These are phyloP conservation scores for Ceratina calcarata DNA, from an alignment of 1,140 invertebrate species.

Conservation along the genomic window DNA sequence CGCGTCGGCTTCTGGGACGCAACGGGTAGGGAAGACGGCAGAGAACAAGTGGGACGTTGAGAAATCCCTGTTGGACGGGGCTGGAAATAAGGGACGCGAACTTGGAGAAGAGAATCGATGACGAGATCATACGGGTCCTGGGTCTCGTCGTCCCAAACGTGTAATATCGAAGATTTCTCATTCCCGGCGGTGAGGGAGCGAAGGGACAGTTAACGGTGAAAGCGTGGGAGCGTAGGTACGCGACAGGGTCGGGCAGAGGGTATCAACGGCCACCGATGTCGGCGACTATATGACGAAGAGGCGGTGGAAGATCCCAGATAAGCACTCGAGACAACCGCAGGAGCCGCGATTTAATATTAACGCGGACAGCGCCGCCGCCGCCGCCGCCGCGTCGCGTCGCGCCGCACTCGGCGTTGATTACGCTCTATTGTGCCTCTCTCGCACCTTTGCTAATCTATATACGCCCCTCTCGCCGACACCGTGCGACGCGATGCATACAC, in stretches of 20 bases:
- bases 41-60: background rate
- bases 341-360: slow-evolving; percentile 76
- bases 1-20: slow-evolving; percentile 22
- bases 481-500: slow-evolving; percentile 72
- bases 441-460: slow-evolving; percentile 77
- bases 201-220: background rate
- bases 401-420: slow-evolving; percentile 69
- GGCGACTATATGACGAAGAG: slow-evolving; percentile 56
- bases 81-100: slow-evolving; percentile 6
- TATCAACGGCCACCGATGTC: slow-evolving; percentile 47
- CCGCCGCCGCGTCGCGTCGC: slow-evolving; percentile 29
- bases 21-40: too few relatives aligned
- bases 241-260: slow-evolving; percentile 38
- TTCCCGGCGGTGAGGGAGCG: background rate
- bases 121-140: slow-evolving; percentile 42
- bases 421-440: slow-evolving; percentile 74
- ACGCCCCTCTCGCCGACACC: slow-evolving; percentile 54
- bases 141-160: slow-evolving; percentile 33
- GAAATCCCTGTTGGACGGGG: background rate
- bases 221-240: slow-evolving; percentile 3
- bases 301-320: slow-evolving; percentile 66
- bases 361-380: slow-evolving; percentile 56
- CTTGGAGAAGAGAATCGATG: slow-evolving; percentile 15
- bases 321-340: slow-evolving; percentile 71
- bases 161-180: slow-evolving; percentile 60